Base-by-base conservation (phyloP, 2,113 vertebrate genomes). In the Noturus placidus region DNA sequence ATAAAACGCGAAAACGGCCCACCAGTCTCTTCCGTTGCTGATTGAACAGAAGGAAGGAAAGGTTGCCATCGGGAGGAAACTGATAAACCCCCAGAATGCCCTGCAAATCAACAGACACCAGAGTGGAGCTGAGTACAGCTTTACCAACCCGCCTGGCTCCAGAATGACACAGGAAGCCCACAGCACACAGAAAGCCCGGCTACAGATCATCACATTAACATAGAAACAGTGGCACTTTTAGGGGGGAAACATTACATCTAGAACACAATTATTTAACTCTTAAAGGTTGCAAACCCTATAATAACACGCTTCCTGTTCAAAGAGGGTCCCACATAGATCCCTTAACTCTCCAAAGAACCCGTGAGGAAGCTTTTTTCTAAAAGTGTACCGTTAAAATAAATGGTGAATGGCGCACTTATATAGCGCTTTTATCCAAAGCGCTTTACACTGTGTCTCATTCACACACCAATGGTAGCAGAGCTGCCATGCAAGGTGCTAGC, bases 41-140 rank as follows among this genome's bases (percentile, higher is more conserved):
- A 85, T 33, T 86, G 59, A 90, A 86, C 84, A 88, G 42, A 76
- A 72, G 89, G 87, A 90, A 89, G 90, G 87, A 91, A 91, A 87
- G 65, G 38, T 83, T 54, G 63, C 79, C 63, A 83, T 86, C 79
- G 69, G 90, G 87, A 88, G 87, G 90, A 89, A 90, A 54, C 87
- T 83, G 90, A 91, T 91, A 90, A 91, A 88, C 30, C 57, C 84
- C 42, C n/a, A 89, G 81, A 86, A 88, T 85, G 82, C 70, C 85
- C 61, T 85, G 85, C 54, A 54, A 84, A 79, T 69, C 80, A 86
- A 86, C 61, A 50, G 19, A 86, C 27, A 33, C 20, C n/a, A 87
- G 8, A 65, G 46, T 63, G 54, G 33, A 56, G 77, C 69, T 56
- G 67, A 78, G 52, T 4, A 33, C 30, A 56, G 72, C 46, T 81